Conservation (phyloP, 2,797 vertebrate species). For the Carduelis carduelis region DNA sequence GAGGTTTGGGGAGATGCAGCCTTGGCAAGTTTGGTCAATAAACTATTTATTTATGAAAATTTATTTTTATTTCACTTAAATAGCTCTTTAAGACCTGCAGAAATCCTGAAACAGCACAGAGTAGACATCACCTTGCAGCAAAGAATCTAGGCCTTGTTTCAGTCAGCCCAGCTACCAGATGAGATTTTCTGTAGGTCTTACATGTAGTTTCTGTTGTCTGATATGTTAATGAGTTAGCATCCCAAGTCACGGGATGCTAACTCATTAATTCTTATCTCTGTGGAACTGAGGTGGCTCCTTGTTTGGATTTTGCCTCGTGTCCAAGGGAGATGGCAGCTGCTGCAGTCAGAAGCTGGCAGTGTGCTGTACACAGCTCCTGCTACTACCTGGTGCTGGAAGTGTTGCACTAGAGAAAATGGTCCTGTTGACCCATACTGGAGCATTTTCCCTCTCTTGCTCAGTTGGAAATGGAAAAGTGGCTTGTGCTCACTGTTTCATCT, state of each 20-base stretch:
- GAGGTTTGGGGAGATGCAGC: not conserved
- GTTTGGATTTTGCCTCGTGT: not conserved
- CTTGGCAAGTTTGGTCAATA: not conserved
- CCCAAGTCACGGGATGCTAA: not conserved
- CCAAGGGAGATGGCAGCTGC: not conserved
- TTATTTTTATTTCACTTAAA: slow-evolving; percentile 26
- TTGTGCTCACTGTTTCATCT: not conserved
- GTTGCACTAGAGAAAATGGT: not conserved
- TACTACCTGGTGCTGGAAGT: not conserved
- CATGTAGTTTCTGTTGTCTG: not conserved
- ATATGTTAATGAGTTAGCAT: not conserved
- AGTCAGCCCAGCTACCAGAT: not conserved
- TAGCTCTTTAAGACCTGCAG: slow-evolving; percentile 45
- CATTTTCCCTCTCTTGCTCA: not conserved
- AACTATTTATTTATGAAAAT: slow-evolving; percentile 42
- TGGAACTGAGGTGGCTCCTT: not conserved
- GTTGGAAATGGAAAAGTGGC: not conserved
- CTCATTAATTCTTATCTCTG: not conserved
- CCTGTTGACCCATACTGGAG: not conserved
- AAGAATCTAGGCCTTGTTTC: not conserved
- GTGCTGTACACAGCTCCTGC: not conserved
- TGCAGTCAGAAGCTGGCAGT: not conserved
- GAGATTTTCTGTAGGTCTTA: not conserved
- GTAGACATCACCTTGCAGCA: not conserved
- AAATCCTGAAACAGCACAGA: not conserved